Evolutionary conservation across 2,888 invertebrate species (phyloP), one percentile per base, ranked within the genome.

Genomic region (Tiliacea citrago): DNA sequence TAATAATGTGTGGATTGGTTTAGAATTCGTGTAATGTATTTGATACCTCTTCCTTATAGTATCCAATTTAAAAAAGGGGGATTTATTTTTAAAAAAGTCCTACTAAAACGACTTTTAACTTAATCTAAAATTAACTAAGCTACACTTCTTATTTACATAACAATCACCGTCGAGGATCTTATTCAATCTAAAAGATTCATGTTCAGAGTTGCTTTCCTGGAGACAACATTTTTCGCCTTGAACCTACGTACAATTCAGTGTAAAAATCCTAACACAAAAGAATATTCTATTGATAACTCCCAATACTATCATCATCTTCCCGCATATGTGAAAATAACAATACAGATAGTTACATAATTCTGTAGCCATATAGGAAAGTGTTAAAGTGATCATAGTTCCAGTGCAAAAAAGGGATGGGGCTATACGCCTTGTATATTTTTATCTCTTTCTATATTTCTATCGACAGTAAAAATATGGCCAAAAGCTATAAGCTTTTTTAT

Each of bases 401-500:
- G 5, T 35, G 24, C 13, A 3, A 8, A 57, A 76, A 63, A 71
- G 47, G 9, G 49, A 77, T 9, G 21, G 12, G 16, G 24, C 12
- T 62, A 55, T 55, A 49, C 4, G 21, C 2, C 2, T 8, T 55
- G 61, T 49, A 62, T 77, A 62, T 16, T 7, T 35, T 16, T 7
- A 16, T 77, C 61, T 42, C 77, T 49, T 24, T 70, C 53, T 16
- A 24, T 21, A 62, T 49, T 42, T 77, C 76, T 62, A 35, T 42
- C 60, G 18, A 42, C 65, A 70, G 67, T 68, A 73, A 68, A 68
- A 71, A 63, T 71, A 63, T 45, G 49, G n/a, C 49, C 42, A 42
- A 75, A 66, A 67, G 35, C 73, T 72, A 75, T 61, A 66, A 55
- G 49, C 29, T 66, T 77, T n/a, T 76, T 62, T 74, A 85, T 79